Conservation (phyloP, 2,113 vertebrate species). For the Onychostruthus taczanowskii region DNA sequence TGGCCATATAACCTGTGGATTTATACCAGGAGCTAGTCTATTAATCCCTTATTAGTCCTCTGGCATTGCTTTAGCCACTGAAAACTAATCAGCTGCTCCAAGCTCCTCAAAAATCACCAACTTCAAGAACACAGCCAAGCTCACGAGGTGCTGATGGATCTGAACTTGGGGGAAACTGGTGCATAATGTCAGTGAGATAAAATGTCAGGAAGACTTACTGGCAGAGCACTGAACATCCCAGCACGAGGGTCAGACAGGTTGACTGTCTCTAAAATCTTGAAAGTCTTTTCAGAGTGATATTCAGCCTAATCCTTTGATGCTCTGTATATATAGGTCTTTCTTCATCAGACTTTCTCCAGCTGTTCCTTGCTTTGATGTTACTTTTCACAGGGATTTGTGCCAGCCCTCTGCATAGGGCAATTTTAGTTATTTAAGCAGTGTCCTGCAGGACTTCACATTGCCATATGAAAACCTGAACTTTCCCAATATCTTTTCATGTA, state of each 20-base stretch:
- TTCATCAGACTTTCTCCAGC: constrained; percentile 1
- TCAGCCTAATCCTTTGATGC: constrained; percentile 47
- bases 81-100: constrained; percentile 16
- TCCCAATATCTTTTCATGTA: not conserved
- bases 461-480: not conserved
- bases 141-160: not conserved
- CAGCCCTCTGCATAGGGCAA: constrained; percentile 14
- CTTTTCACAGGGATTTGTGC: constrained; percentile 9
- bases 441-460: not conserved
- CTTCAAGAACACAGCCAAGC: not conserved
- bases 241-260: constrained; percentile 35
- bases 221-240: constrained; percentile 31
- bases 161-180: not conserved
- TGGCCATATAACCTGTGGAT: constrained; percentile 2
- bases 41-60: constrained; percentile 50
- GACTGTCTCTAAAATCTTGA: constrained; percentile 51
- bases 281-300: constrained; percentile 46
- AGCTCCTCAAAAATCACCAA: not conserved
- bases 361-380: constrained; percentile 10
- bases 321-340: not conserved
- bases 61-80: not conserved
- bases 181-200: not conserved
- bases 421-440: constrained; percentile 7
- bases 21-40: constrained; percentile 37
- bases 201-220: constrained; percentile 29